These are phyloP conservation scores for Megalopta genalis DNA, from an alignment of 1,140 invertebrate genomes.

Conservation along the genomic window DNA sequence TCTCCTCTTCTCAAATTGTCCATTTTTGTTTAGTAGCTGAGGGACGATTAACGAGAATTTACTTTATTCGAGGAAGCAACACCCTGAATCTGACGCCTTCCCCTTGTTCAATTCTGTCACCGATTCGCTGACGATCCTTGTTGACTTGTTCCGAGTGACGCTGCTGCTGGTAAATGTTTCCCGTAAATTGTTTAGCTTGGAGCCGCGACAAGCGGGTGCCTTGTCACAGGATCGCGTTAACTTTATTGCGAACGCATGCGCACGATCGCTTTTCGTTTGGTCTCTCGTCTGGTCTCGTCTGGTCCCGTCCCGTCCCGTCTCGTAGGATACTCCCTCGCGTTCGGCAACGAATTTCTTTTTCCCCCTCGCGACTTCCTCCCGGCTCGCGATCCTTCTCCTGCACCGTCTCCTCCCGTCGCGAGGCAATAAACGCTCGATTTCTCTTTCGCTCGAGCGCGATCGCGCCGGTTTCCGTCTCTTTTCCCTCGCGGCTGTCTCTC, in stretches of 20 bases:
- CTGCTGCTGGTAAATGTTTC: too few relatives aligned
- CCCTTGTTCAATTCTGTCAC: too few relatives aligned
- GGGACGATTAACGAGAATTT: too few relatives aligned
- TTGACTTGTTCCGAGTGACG: too few relatives aligned
- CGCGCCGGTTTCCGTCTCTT: background rate
- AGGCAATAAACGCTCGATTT: conserved; percentile 27
- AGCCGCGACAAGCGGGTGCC: background rate
- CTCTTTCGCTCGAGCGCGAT: conserved; percentile 6
- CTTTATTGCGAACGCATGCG: background rate
- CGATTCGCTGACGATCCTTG: too few relatives aligned
- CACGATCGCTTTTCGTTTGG: background rate
- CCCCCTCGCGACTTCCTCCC: conserved; percentile 24
- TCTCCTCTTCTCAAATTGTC: too few relatives aligned
- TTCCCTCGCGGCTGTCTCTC: background rate
- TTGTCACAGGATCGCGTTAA: background rate
- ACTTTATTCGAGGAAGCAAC: too few relatives aligned
- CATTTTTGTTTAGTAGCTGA: too few relatives aligned
- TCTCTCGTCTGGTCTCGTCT: too few relatives aligned
- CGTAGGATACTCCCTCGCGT: conserved; percentile 1
- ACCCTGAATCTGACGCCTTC: too few relatives aligned
- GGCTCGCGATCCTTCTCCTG: background rate
- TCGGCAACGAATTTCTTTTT: background rate
- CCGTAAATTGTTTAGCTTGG: background rate
- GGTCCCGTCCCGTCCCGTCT: too few relatives aligned
- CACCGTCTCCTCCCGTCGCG: background rate